Evolutionary conservation across 2,888 invertebrate genomes (phyloP).

Genomic region (Morpho helenor): DNA sequence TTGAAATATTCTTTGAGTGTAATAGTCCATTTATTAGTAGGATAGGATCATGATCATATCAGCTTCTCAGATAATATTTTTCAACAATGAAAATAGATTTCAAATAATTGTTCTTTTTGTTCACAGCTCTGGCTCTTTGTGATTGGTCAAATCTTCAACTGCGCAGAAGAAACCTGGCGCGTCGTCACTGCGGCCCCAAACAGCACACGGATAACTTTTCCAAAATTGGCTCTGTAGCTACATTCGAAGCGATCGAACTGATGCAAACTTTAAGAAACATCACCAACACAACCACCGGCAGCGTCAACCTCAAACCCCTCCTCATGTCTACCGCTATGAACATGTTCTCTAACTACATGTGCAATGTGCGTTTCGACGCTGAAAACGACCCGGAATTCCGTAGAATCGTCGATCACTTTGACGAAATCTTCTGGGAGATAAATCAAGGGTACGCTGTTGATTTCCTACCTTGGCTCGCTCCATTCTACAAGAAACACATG

Average conservation of each 20-base stretch:
- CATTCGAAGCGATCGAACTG: slow-evolving; percentile 81
- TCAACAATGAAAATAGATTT: neutral
- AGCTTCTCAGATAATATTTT: too few relatives aligned
- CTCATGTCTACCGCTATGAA: slow-evolving; percentile 88
- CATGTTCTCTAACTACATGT: slow-evolving; percentile 93
- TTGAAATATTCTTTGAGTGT: too few relatives aligned
- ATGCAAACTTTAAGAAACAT: slow-evolving; percentile 75
- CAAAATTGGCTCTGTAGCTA: slow-evolving; percentile 84
- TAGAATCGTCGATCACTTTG: slow-evolving; percentile 85
- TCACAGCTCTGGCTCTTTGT: slow-evolving; percentile 90
- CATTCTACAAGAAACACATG: slow-evolving; percentile 85
- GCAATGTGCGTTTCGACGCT: slow-evolving; percentile 86
- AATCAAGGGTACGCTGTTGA: slow-evolving; percentile 94
- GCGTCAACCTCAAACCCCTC: slow-evolving; percentile 83
- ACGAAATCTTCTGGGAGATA: slow-evolving; percentile 94
- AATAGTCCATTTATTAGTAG: too few relatives aligned
- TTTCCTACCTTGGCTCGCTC: slow-evolving; percentile 89
- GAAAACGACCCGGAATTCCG: slow-evolving; percentile 82
- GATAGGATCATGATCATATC: too few relatives aligned
- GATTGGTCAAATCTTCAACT: slow-evolving; percentile 93
- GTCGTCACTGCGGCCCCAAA: slow-evolving; percentile 89
- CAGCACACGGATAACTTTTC: slow-evolving; percentile 85
- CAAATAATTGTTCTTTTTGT: slow-evolving; percentile 34
- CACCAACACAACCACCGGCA: slow-evolving; percentile 50
- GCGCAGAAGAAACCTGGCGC: slow-evolving; percentile 86